Evolutionary conservation across 2,113 vertebrate species (phyloP).

Genomic region (Apodemus speciosus): DNA sequence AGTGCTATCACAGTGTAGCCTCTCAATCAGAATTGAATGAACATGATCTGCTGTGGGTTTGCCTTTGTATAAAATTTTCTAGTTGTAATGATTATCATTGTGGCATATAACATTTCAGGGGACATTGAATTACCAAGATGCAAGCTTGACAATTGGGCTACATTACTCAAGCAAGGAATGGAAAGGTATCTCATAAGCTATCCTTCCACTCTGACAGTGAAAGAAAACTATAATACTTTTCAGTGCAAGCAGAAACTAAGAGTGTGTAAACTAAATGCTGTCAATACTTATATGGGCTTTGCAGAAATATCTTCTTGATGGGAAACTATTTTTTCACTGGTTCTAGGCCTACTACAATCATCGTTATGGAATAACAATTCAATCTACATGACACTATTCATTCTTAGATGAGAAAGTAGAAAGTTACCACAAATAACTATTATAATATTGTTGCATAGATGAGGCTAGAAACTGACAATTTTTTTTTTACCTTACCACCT

Average conservation of each 20-base stretch:
- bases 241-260: not conserved
- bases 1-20: not conserved
- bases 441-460: not conserved
- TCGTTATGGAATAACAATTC: not conserved
- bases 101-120: conserved; percentile 52
- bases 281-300: conserved; percentile 15
- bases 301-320: not conserved
- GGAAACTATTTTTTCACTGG: not conserved
- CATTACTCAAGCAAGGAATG: not conserved
- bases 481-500: fast-evolving
- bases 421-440: not conserved
- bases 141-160: not conserved
- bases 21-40: not conserved
- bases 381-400: not conserved
- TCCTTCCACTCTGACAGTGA: conserved; percentile 13
- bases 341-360: not conserved
- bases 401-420: not conserved
- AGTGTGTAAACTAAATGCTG: not conserved
- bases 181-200: conserved; percentile 6
- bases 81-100: not conserved
- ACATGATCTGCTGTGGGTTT: not conserved
- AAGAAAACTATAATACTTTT: not conserved
- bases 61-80: not conserved
- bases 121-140: conserved; percentile 24
- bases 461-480: not conserved